Percentiles rank a stretch among this genome's conserved stretches.
Evolutionary conservation across 2,797 vertebrate genomes (phyloP).

Genomic region (Danio choprae): DNA sequence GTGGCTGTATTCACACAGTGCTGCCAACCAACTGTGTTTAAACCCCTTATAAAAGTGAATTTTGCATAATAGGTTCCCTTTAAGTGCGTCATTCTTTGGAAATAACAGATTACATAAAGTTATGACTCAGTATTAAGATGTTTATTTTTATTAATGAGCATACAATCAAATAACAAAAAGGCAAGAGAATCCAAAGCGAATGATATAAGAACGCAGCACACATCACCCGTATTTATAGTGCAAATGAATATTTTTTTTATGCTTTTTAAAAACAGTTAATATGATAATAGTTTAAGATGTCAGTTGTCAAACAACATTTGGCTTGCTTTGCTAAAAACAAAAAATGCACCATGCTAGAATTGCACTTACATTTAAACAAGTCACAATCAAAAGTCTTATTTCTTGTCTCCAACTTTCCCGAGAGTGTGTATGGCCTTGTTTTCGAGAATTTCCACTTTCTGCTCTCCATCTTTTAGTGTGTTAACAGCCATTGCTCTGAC

Average conservation of each 20-base stretch:
- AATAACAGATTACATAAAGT: too few species aligned
- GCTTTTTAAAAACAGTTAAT: neutral
- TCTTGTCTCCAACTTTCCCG: slow-evolving; percentile 67
- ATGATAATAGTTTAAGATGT: neutral
- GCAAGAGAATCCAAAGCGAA: neutral
- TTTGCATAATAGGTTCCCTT: too few species aligned
- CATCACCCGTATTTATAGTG: neutral
- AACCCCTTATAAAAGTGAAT: too few species aligned
- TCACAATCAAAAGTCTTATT: slow-evolving; percentile 29
- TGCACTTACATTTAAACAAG: slow-evolving; percentile 10
- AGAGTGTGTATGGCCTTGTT: slow-evolving; percentile 78
- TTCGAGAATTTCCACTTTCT: slow-evolving; percentile 78
- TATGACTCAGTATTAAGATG: neutral
- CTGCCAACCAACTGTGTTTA: too few species aligned
- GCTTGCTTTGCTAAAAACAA: slow-evolving; percentile 12
- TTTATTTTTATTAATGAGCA: neutral
- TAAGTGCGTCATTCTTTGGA: too few species aligned
- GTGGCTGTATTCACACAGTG: too few species aligned
- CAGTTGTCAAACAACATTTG: slow-evolving; percentile 20
- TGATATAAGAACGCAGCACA: neutral
- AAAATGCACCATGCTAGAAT: slow-evolving; percentile 8
- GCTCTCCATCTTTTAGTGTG: slow-evolving; percentile 70
- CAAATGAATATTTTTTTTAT: neutral
- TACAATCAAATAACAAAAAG: neutral
- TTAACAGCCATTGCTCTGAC: slow-evolving; percentile 76